These are phyloP conservation scores for Drosophila pallidifrons DNA, from an alignment of 1,140 invertebrate genomes.

Conservation along the genomic window DNA sequence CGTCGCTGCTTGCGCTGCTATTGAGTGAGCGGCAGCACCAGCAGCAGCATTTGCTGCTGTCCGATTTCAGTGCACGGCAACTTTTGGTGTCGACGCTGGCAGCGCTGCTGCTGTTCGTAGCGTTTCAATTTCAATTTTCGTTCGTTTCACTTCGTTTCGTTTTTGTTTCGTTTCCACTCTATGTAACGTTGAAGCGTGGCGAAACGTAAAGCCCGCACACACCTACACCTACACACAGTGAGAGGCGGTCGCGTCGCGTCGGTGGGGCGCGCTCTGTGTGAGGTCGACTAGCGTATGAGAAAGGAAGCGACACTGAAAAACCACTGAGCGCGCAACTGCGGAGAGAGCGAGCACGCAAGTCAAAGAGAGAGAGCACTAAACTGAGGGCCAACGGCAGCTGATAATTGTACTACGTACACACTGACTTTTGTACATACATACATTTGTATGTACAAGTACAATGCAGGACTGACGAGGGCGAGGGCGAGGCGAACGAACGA, in stretches of 20 bases:
- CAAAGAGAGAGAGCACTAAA: conserved; percentile 27
- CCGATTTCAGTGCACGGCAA: conserved; percentile 49
- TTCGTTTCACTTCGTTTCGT: conserved; percentile 57
- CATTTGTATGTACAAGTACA: conserved; percentile 5
- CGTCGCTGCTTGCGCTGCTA: conserved; percentile 35
- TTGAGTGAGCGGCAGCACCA: conserved; percentile 29
- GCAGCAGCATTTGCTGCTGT: conserved; percentile 37
- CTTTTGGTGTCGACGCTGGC: conserved; percentile 55
- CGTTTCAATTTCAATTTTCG: conserved; percentile 74
- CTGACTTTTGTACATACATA: neutral
- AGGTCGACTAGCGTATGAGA: conserved; percentile 71
- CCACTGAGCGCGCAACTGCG: conserved; percentile 49
- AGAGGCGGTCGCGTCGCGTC: conserved; percentile 33
- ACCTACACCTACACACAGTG: conserved; percentile 65
- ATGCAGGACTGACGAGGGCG: conserved; percentile 46
- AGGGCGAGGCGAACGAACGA: conserved; percentile 49
- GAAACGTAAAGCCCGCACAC: conserved; percentile 45
- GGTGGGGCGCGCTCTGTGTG: conserved; percentile 59
- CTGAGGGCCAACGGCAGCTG: conserved; percentile 73
- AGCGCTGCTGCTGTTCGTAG: conserved; percentile 55
- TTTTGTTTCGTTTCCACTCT: conserved; percentile 57
- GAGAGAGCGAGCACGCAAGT: conserved; percentile 48
- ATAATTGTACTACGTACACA: conserved; percentile 56
- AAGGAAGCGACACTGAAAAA: conserved; percentile 75
- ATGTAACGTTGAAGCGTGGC: conserved; percentile 35